Base-by-base conservation (phyloP, 2,113 vertebrate species). In the Eonycteris spelaea region DNA sequence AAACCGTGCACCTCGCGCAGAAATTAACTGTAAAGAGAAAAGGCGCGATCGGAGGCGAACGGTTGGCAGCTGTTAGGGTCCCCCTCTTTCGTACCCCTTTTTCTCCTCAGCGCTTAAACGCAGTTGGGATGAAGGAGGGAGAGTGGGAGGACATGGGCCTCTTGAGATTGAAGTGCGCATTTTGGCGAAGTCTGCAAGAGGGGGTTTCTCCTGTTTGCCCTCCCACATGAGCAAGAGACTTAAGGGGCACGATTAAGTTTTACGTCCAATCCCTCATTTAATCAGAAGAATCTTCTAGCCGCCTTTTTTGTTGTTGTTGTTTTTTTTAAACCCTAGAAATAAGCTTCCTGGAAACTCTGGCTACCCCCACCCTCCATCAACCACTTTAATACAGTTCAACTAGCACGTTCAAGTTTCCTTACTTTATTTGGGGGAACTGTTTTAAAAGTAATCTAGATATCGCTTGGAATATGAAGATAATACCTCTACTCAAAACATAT, bases 151-250 rank as follows among this genome's bases (percentile, higher is more conserved):
- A 75, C 94, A 82, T 22, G 43, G 96, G 96, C 95, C 92, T 97
- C 87, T 48, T 26, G 87, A 5, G 74, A 67, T 83, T 88, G 33
- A 96, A 96, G 97, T 97, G 91, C 97, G 97, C 95, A 94, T 95
- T 96, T 96, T 79, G 96, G 74, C 22, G 38, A 90, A 96, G 96
- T 96, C 92, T 40, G 67, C 63, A 12, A 73, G 78, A 90, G 65
- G 13, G 51, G 35, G 59, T 80, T 74, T 38, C 38, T 75, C 53
- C 75, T 21, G n/a, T 86, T 91, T 88, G 90, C 67, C 40, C 65
- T 68, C 38, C 43, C 40, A 13, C 61, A 11, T 6, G 59, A 65
- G 67, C 74, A 28, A 0, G 14, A 28, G 30, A 83, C 83, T 73
- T 48, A 86, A 74, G 78, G 57, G 70, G 68, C 78, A 33, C 70